Evolutionary conservation across 2,113 vertebrate species (phyloP).

Genomic region (Paedocypris sp.): DNA sequence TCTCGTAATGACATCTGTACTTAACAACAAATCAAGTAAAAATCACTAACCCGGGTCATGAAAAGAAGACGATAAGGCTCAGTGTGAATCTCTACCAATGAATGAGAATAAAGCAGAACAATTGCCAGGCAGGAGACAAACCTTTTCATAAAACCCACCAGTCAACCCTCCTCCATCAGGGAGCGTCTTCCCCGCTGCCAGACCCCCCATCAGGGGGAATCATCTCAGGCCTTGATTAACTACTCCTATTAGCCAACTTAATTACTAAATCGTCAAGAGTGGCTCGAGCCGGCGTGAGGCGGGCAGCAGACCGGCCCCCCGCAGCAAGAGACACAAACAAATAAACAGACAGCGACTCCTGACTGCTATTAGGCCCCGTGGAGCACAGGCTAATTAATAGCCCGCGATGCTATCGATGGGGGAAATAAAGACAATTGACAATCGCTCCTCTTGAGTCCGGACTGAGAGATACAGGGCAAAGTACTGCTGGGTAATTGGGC

Average conservation of each 20-base stretch:
- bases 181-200: background rate
- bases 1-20: too few species aligned
- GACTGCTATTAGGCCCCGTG: conserved; percentile 16
- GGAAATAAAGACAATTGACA: conserved; percentile 26
- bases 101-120: background rate
- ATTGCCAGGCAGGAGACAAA: background rate
- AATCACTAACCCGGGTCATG: too few species aligned
- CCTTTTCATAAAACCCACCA: too few species aligned
- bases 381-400: conserved; percentile 22
- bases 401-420: conserved; percentile 19
- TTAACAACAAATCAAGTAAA: too few species aligned
- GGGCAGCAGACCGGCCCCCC: background rate
- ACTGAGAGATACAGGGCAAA: background rate
- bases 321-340: conserved; percentile 22
- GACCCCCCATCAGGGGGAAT: conserved; percentile 8
- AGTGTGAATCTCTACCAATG: too few species aligned
- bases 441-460: background rate
- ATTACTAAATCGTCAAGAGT: conserved; percentile 29
- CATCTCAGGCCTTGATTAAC: conserved; percentile 28
- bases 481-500: background rate
- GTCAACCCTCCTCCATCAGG: background rate
- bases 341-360: conserved; percentile 13
- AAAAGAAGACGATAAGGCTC: too few species aligned
- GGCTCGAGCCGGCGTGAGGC: background rate
- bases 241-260: conserved; percentile 28